Conservation (phyloP, 2,113 vertebrate genomes). For the Lanius collurio region DNA sequence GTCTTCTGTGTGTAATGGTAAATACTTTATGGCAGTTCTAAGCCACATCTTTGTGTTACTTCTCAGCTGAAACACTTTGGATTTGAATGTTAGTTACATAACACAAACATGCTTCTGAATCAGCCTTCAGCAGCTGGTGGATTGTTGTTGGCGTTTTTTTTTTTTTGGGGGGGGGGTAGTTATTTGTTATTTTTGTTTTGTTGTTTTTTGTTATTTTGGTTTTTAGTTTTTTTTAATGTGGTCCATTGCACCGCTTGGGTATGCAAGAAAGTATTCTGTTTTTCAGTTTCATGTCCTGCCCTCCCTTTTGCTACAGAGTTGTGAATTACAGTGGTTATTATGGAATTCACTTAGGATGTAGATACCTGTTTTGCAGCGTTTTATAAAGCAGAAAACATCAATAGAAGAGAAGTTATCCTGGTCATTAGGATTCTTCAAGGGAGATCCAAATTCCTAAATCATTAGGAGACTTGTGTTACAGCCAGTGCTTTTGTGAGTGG, state of each 20-base stretch:
- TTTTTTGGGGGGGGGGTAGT: background rate
- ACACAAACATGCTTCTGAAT: background rate
- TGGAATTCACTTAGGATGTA: accelerated
- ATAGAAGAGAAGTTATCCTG: background rate
- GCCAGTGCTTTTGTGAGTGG: background rate
- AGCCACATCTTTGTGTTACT: background rate
- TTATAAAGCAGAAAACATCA: background rate
- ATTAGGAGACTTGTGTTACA: background rate
- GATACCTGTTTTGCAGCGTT: background rate
- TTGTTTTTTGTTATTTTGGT: background rate
- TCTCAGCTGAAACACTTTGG: background rate
- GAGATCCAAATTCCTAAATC: background rate
- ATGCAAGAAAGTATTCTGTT: background rate
- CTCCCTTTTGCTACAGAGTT: background rate
- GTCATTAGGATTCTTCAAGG: background rate
- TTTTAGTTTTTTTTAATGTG: background rate
- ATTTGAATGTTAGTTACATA: background rate
- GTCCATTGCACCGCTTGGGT: background rate
- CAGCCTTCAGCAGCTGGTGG: background rate
- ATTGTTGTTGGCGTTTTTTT: background rate
- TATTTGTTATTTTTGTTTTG: background rate
- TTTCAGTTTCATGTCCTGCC: background rate
- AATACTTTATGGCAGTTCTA: background rate
- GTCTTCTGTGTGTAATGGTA: background rate
- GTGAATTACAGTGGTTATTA: background rate